Conservation (phyloP, 2,113 vertebrate species). For the Calypte anna region DNA sequence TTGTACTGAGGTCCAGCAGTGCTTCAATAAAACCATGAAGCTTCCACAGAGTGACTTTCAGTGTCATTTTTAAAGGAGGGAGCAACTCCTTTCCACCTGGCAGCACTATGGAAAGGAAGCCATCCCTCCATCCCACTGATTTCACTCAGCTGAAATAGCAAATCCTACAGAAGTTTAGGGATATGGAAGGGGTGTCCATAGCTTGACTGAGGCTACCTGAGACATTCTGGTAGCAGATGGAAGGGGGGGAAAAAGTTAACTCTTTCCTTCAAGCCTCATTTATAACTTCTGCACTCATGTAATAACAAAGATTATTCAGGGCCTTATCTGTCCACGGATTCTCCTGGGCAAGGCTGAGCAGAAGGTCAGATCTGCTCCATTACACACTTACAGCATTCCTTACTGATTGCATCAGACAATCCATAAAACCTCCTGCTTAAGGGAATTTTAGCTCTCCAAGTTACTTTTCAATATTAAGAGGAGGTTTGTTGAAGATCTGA, state of each 20-base stretch:
- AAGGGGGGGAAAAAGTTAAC: neutral
- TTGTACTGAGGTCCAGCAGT: too few species aligned
- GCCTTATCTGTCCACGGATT: fast-evolving
- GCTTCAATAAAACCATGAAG: too few species aligned
- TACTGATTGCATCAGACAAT: neutral
- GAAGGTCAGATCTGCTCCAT: neutral
- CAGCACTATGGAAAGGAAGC: too few species aligned
- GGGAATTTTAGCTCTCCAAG: neutral
- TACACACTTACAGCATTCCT: neutral
- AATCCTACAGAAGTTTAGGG: too few species aligned
- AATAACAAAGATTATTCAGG: neutral
- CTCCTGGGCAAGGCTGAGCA: neutral
- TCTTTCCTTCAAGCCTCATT: neutral
- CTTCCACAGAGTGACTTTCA: too few species aligned
- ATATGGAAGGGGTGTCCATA: too few species aligned
- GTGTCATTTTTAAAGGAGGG: too few species aligned
- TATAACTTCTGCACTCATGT: neutral
- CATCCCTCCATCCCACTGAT: too few species aligned
- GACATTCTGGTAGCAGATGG: neutral
- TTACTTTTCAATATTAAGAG: neutral
- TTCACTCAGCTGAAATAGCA: too few species aligned
- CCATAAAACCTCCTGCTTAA: neutral
- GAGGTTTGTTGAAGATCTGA: neutral
- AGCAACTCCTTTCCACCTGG: too few species aligned
- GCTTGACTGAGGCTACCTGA: neutral